These are phyloP conservation scores for Onychorhynchus coronatus DNA, from an alignment of 2,113 vertebrate species.

Conservation along the genomic window DNA sequence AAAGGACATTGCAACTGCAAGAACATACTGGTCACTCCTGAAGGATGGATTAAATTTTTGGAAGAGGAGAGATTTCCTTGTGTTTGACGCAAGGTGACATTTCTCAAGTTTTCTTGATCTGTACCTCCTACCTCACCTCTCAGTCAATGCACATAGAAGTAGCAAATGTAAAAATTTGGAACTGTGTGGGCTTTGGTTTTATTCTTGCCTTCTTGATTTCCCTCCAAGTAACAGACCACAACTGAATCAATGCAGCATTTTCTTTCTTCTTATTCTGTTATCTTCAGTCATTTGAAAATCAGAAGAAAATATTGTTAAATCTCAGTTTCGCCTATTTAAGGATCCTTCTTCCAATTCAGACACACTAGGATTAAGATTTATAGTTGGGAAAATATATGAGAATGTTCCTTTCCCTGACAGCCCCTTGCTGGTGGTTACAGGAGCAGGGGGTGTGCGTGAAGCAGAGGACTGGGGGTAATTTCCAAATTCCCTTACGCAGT, in stretches of 20 bases:
- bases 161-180: neutral
- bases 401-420: neutral
- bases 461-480: neutral
- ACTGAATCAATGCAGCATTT: neutral
- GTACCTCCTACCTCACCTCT: neutral
- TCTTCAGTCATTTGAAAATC: neutral
- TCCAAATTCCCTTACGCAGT: neutral
- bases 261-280: neutral
- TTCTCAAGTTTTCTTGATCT: neutral
- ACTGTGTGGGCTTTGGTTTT: neutral
- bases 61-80: neutral
- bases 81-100: neutral
- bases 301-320: neutral
- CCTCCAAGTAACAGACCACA: neutral
- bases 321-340: neutral
- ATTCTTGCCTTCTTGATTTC: neutral
- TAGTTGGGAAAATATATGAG: accelerated
- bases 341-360: neutral
- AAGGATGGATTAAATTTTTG: neutral
- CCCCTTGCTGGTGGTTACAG: neutral
- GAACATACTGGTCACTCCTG: neutral
- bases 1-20: neutral
- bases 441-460: neutral
- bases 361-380: neutral
- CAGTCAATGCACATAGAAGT: neutral